These are phyloP conservation scores for Epinephelus awoara DNA, from an alignment of 2,797 vertebrate genomes.

Conservation along the genomic window DNA sequence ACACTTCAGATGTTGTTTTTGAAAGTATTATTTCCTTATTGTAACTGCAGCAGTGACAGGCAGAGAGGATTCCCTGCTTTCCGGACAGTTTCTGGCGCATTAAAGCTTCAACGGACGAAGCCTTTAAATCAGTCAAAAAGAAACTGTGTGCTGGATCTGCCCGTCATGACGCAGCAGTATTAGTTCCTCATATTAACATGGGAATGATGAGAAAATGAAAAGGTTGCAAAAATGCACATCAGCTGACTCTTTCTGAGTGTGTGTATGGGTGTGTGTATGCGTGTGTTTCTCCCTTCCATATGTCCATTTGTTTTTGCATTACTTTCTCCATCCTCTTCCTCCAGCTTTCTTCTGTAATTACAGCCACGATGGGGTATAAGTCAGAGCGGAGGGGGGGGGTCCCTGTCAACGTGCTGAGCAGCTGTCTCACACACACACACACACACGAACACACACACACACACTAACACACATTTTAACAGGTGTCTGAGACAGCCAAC, in stretches of 20 bases:
- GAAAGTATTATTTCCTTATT: too few relatives aligned
- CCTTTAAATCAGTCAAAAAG: background rate
- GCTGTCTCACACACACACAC: conserved; percentile 62
- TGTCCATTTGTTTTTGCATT: background rate
- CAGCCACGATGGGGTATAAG: conserved; percentile 47
- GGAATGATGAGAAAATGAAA: conserved; percentile 33
- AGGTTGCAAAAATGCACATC: conserved; percentile 36
- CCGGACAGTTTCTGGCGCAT: too few relatives aligned
- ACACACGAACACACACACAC: conserved; percentile 27
- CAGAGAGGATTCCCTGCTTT: too few relatives aligned
- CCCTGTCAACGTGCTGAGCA: conserved; percentile 60
- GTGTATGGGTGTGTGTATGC: background rate
- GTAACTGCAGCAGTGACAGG: too few relatives aligned
- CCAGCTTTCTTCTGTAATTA: conserved; percentile 62
- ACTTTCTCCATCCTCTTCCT: conserved; percentile 13
- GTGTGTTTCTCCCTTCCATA: background rate
- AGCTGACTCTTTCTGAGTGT: conserved; percentile 41
- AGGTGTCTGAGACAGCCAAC: conserved; percentile 75
- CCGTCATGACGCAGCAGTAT: conserved; percentile 40
- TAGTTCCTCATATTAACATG: conserved; percentile 54
- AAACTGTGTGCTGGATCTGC: background rate
- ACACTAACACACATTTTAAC: conserved; percentile 46
- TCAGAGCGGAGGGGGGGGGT: conserved; percentile 41
- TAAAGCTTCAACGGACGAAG: too few relatives aligned
- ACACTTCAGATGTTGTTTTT: too few relatives aligned